Evolutionary conservation across 35 echinoderm and acorn worm species (phyloP), one percentile per base, ranked within the genome.

Genomic region (Ptychodera flava): DNA sequence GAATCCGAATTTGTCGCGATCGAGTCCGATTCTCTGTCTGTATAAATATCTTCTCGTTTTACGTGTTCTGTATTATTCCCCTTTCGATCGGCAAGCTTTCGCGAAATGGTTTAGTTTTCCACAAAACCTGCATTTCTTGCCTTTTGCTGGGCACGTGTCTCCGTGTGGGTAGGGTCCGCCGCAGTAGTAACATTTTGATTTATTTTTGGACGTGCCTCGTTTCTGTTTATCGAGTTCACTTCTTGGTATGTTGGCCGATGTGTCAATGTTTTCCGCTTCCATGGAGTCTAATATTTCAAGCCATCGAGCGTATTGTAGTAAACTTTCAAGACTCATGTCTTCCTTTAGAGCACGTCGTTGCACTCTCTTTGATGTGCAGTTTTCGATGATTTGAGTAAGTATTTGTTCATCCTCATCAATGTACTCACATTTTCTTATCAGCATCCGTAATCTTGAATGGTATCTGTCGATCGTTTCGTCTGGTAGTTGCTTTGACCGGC

Each of bases 391-490:
- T 86, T 95, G 86, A 2, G 10, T 29, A 28, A 79, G n/a, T 1
- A 95, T 91, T 92, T 92, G 87, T 78, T 37, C 89, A 29, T 91
- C 79, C n/a, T 79, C 36, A 78, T 95, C 78, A 16, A 0, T 28
- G 37, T 90, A 93, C 36, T 93, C 77, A 87, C 92, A 93, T 34
- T 86, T 89, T 28, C 34, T 37, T 2, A 90, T 88, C 31, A 80
- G 79, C 84, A 38, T 31, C 28, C 94, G 30, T 27, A 89, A 52
- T 64, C 91, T n/a, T 0, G 89, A 88, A 76, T 81, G 85, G 31
- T 76, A 96, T 52, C 92, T 88, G 64, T 89, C 90, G 22, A 96
- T 86, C 27, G 81, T 92, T 80, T 92, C 91, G 36, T 82, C 35
- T 29, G 84, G 53, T 31, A 92, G 35, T 81, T 96, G 94, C 27